phyloP scores from a whole-genome alignment of 2,888 invertebrate genomes.

The Taphrorychus bicolor region DNA sequence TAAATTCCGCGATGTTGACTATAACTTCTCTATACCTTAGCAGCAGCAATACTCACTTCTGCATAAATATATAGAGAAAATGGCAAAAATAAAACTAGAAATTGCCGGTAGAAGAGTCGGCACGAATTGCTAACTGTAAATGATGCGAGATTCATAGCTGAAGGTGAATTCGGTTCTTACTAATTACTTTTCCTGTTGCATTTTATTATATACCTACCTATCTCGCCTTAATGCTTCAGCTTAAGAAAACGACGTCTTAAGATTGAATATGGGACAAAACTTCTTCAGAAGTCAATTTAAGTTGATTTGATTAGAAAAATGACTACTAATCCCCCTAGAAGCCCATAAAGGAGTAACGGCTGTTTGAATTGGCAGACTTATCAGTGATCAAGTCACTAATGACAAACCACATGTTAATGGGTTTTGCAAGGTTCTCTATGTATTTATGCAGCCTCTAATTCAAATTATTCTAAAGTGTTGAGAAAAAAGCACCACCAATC shows the following conservation, averaged over 20 bases:
- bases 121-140: slow-evolving; percentile 27
- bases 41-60: neutral
- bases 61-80: slow-evolving; percentile 5
- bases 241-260: neutral
- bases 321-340: neutral
- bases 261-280: too few species aligned
- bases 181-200: slow-evolving; percentile 30
- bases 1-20: neutral
- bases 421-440: neutral
- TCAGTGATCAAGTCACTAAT: neutral
- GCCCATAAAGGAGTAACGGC: neutral
- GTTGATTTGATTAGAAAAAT: too few species aligned
- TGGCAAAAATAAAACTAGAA: slow-evolving; percentile 18
- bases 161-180: slow-evolving; percentile 28
- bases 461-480: too few species aligned
- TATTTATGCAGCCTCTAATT: too few species aligned
- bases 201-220: slow-evolving; percentile 15
- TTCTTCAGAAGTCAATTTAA: too few species aligned
- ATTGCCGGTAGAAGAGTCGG: slow-evolving; percentile 19
- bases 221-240: neutral
- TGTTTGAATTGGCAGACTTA: neutral
- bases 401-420: neutral
- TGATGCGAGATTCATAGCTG: slow-evolving; percentile 30
- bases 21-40: neutral
- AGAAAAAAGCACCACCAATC: too few species aligned